Base-by-base conservation (phyloP, 2,797 vertebrate genomes). In the Argyrosomus regius region DNA sequence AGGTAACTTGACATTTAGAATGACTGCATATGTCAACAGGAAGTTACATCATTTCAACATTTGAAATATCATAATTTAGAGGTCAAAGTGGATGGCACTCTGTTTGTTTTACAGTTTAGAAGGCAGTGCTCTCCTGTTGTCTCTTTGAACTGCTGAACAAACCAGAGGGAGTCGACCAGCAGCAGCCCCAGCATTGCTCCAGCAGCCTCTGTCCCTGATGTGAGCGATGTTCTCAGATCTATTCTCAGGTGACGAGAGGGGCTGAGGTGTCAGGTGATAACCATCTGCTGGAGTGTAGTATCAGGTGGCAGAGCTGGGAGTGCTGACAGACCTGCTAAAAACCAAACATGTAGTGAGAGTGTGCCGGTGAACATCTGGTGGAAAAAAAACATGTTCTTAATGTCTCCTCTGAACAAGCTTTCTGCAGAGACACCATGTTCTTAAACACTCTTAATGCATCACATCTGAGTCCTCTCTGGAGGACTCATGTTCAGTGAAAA, bases 191-290 rank as follows among this genome's bases (percentile, higher is more conserved):
- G 17, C 68, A 48, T 31, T 26, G 52, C 57, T 76, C 22, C 54
- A 69, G 60, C 39, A 75, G 48, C 72, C 39, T 49, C 60, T 41
- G 46, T 66, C 61, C 53, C 68, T 60, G 60, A 68, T 74, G 50
- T 63, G 65, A 75, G 43, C 48, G 69, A 76, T 20, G 17, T 49
- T 80, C 61, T 53, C 73, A 70, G 58, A 60, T 78, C 77, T 72
- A 24, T 61, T 85, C 80, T 89, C 85, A 74, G 74, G 83, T 88
- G 82, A 80, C 57, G 26, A 72, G 49, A 64, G 39, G 54, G 70
- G 72, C 75, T 22, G 72, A 77, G 78, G 81, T 89, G 77, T 92
- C 83, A 81, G 78, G 66, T 87, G 80, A 89, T 77, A 80, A 64
- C 72, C 80, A 87, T 86, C 81, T 73, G 77, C 54, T 53, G 45